A percentile compares a stretch with the other conserved stretches of the same genome.
phyloP scores from a whole-genome alignment of 2,888 invertebrate genomes.

The Celastrina argiolus region DNA sequence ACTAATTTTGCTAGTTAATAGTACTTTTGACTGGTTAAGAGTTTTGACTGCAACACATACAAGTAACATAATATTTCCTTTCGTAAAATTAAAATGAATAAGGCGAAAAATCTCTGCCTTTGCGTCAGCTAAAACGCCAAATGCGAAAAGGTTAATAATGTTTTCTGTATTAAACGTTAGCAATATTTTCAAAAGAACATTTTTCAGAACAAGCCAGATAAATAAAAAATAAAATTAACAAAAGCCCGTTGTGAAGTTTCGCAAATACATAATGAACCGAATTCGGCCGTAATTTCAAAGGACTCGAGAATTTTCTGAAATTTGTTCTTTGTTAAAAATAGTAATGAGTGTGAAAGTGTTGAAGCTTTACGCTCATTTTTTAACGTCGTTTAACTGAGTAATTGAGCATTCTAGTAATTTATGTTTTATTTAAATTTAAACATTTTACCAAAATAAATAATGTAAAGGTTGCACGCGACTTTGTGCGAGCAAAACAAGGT shows the following conservation, averaged over 20 bases:
- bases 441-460: too few relatives aligned
- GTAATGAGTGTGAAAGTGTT: constrained; percentile 11
- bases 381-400: background rate
- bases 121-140: background rate
- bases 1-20: too few relatives aligned
- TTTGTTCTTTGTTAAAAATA: constrained; percentile 13
- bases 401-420: background rate
- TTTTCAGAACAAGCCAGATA: background rate
- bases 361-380: background rate
- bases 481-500: too few relatives aligned
- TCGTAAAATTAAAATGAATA: too few relatives aligned
- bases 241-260: constrained; percentile 9
- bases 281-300: constrained; percentile 1
- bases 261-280: constrained; percentile 11
- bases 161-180: background rate
- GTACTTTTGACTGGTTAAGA: too few relatives aligned
- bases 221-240: background rate
- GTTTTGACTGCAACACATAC: too few relatives aligned
- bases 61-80: too few relatives aligned
- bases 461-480: too few relatives aligned
- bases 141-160: background rate
- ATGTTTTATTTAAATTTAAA: constrained; percentile 14
- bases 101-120: background rate
- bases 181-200: background rate
- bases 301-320: constrained; percentile 4